A percentile compares a stretch with the other conserved stretches of the same genome.
These are phyloP conservation scores for Cuniculus paca DNA, from an alignment of 2,797 vertebrate species.

Conservation along the genomic window DNA sequence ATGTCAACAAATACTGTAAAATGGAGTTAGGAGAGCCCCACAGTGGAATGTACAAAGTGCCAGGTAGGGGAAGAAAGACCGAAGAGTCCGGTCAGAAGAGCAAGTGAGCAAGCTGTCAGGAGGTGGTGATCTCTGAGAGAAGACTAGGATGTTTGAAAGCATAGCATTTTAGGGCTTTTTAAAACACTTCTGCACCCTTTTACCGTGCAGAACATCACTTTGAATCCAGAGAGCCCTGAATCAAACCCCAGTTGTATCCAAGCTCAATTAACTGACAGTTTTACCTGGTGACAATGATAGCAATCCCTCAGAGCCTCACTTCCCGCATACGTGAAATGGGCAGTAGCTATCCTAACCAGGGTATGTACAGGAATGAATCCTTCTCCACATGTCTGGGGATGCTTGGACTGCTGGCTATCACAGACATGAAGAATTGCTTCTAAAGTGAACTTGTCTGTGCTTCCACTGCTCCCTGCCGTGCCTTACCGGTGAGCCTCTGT, in stretches of 20 bases:
- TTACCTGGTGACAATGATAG: not conserved
- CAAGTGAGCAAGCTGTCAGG: not conserved
- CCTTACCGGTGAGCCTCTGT: not conserved
- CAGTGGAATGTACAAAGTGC: no score
- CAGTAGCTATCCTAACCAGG: not conserved
- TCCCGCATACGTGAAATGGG: not conserved
- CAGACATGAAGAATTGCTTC: not conserved
- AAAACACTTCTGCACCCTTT: no score
- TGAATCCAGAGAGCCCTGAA: not conserved
- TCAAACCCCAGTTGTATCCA: not conserved
- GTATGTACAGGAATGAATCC: not conserved
- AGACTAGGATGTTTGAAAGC: not conserved
- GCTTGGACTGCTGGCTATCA: not conserved
- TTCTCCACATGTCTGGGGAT: not conserved
- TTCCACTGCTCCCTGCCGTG: not conserved
- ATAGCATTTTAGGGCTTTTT: not conserved
- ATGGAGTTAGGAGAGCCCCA: not conserved
- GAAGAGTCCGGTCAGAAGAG: not conserved
- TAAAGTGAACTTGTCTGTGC: not conserved
- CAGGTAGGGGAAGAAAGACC: not conserved
- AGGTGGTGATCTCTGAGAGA: not conserved
- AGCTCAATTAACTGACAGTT: not conserved
- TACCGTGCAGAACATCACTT: not conserved
- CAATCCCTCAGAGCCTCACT: not conserved
- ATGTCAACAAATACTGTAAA: not conserved